Conservation (phyloP, 1,140 invertebrate species). For the Heterodera schachtii region DNA sequence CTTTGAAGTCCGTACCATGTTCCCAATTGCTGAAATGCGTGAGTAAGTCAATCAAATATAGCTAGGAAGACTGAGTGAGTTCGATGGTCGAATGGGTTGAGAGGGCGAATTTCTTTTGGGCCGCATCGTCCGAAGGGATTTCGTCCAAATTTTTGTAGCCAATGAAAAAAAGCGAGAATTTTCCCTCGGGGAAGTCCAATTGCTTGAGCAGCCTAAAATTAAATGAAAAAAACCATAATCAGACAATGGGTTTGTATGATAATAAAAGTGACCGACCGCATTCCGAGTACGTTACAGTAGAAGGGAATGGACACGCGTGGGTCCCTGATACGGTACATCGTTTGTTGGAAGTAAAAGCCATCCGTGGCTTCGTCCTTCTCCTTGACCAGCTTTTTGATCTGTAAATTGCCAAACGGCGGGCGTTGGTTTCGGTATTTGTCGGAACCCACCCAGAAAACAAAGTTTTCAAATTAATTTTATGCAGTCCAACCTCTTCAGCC, state of each 20-base stretch:
- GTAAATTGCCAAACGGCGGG: background rate
- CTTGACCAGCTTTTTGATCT: slow-evolving; percentile 43
- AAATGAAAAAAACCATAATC: slow-evolving; percentile 21
- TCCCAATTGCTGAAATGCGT: slow-evolving; percentile 83
- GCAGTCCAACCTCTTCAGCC: background rate
- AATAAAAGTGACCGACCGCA: slow-evolving; percentile 71
- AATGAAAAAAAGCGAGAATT: slow-evolving; percentile 90
- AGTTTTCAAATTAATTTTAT: no score
- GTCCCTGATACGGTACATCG: slow-evolving; percentile 92
- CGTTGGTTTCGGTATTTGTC: no score
- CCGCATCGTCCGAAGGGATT: slow-evolving; percentile 73
- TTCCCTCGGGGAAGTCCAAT: slow-evolving; percentile 83
- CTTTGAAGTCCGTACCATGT: slow-evolving; percentile 73
- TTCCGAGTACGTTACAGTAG: slow-evolving; percentile 85
- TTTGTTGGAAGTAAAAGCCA: slow-evolving; percentile 91
- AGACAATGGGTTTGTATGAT: background rate
- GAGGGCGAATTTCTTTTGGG: slow-evolving; percentile 78
- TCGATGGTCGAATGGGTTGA: slow-evolving; percentile 84
- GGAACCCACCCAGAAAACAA: no score
- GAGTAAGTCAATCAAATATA: slow-evolving; percentile 21
- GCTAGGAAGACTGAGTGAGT: slow-evolving; percentile 78
- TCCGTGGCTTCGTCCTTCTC: slow-evolving; percentile 64
- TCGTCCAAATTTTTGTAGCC: slow-evolving; percentile 81
- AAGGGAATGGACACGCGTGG: slow-evolving; percentile 79
- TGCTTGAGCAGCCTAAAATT: slow-evolving; percentile 76